Conservation (phyloP, 1,140 invertebrate genomes). For the Rhynchophorus ferrugineus region DNA sequence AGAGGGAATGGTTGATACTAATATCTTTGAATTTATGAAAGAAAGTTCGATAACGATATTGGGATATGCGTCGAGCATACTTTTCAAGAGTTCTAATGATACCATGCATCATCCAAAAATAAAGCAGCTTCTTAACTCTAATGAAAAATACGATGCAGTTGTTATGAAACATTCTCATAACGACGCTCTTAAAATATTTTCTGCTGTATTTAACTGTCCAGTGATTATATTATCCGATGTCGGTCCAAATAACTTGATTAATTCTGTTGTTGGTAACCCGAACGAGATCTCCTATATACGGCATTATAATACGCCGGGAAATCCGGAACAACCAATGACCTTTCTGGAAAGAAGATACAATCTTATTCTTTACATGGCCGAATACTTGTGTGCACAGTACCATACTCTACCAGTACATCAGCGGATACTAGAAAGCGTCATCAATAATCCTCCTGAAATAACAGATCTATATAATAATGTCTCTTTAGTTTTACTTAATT, state of each 20-base stretch:
- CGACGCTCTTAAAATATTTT: constrained; percentile 56
- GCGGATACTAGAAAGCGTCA: constrained; percentile 31
- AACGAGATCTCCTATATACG: neutral
- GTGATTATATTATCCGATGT: neutral
- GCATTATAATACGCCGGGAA: neutral
- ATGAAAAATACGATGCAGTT: constrained; percentile 54
- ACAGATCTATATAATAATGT: constrained; percentile 44
- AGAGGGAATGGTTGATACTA: too few species aligned
- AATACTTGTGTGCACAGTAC: neutral
- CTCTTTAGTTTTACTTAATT: constrained; percentile 49
- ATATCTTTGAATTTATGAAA: too few species aligned
- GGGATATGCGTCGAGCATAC: too few species aligned
- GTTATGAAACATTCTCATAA: constrained; percentile 58
- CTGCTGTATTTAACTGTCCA: neutral
- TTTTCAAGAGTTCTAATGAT: too few species aligned
- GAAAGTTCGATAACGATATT: too few species aligned
- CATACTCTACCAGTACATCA: constrained; percentile 23
- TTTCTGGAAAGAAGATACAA: neutral
- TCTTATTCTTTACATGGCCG: neutral
- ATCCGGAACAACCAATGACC: neutral
- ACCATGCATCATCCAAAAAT: constrained; percentile 17
- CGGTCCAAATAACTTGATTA: neutral
- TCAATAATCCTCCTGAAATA: constrained; percentile 42
- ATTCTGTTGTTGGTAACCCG: neutral
- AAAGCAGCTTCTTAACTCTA: constrained; percentile 19